Evolutionary conservation across 1,140 invertebrate species (phyloP).

Genomic region (Muscidifurax raptorellus): DNA sequence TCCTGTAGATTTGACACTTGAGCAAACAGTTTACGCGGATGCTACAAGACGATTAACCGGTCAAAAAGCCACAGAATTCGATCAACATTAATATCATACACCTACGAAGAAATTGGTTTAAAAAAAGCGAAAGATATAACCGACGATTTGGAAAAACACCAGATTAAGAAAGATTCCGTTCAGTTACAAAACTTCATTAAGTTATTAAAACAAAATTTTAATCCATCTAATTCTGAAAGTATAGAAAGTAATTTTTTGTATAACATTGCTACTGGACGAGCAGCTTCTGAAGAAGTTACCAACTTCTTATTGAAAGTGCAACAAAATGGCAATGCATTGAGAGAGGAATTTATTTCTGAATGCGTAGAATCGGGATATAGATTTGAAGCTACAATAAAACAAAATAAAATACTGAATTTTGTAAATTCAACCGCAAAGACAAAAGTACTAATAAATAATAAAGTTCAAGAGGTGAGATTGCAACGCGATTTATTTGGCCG

Average conservation of each 20-base stretch:
- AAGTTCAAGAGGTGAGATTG: constrained; percentile 50
- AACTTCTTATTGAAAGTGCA: constrained; percentile 43
- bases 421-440: constrained; percentile 30
- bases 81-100: constrained; percentile 1
- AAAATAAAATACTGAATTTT: constrained; percentile 53
- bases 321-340: constrained; percentile 3
- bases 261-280: constrained; percentile 53
- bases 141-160: constrained; percentile 4
- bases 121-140: neutral
- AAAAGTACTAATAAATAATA: constrained; percentile 41
- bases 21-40: constrained; percentile 63
- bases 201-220: neutral
- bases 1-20: constrained; percentile 58
- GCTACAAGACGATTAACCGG: constrained; percentile 56
- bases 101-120: neutral
- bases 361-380: neutral
- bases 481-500: constrained; percentile 61
- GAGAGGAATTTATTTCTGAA: constrained; percentile 49
- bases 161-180: neutral
- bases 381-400: constrained; percentile 52
- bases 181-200: neutral
- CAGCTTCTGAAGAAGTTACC: neutral
- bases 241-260: constrained; percentile 24
- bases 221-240: neutral
- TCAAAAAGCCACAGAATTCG: constrained; percentile 24